Conservation (phyloP, 1,140 invertebrate genomes). For the Bombus cullumanus region DNA sequence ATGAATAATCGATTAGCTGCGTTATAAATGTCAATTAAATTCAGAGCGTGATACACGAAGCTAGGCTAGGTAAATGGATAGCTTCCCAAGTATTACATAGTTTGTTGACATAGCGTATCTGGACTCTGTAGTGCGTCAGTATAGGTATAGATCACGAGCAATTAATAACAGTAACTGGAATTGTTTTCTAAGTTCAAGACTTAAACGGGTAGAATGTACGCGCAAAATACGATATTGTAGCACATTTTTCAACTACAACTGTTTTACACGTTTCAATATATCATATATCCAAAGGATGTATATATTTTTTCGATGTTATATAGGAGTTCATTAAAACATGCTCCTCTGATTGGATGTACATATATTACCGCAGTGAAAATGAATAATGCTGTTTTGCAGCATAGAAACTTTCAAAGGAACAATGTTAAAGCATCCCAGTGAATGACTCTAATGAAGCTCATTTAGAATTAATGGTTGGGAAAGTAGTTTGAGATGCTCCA, state of each 20-base stretch:
- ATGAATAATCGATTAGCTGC: not conserved
- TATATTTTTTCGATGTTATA: not conserved
- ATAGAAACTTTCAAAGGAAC: not conserved
- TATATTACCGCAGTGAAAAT: too few species aligned
- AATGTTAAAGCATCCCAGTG: not conserved
- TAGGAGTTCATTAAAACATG: not conserved
- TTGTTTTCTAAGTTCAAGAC: not conserved
- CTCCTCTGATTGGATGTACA: not conserved
- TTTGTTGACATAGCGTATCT: conserved; percentile 50
- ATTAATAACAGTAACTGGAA: conserved; percentile 47
- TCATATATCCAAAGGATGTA: not conserved
- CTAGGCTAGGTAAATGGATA: conserved; percentile 13
- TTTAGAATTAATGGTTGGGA: conserved; percentile 10
- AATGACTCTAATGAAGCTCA: not conserved
- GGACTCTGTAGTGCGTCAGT: conserved; percentile 42
- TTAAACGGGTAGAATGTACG: not conserved
- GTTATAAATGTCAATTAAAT: not conserved
- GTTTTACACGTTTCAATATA: not conserved
- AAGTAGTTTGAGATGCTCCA: not conserved
- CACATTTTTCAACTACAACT: not conserved
- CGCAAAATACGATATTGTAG: not conserved
- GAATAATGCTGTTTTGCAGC: not conserved
- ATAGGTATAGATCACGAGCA: conserved; percentile 34
- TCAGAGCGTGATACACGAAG: not conserved
- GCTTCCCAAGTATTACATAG: conserved; percentile 1